Base-by-base conservation (phyloP, 2,113 vertebrate species). In the Tachuris rubrigastra region DNA sequence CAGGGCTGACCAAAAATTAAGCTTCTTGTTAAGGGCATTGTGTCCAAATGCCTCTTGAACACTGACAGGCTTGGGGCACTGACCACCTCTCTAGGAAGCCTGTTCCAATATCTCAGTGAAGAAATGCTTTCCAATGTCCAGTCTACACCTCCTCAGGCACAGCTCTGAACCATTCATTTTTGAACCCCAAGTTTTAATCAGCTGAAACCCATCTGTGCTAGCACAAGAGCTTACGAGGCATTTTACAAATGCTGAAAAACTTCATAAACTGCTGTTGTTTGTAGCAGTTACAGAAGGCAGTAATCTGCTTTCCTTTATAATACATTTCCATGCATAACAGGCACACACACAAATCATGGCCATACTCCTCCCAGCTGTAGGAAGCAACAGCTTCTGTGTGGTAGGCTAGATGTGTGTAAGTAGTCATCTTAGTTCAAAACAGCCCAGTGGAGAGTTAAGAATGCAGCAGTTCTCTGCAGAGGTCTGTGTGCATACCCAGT, bases 31-130 rank as follows among this genome's bases (percentile, higher is more conserved):
- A 71, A 63, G 6, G 28, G 18, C 41, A 56, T 3, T 35, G 22
- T 49, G 22, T 49, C 15, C 35, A 77, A 56, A 77, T 0, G 2
- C 12, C 41, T 41, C n/a, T n/a, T 39, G 55, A 69, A 46, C 52
- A 76, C 41, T 2, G 4, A 37, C 27, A 47, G 33, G 41, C 8
- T 3, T 9, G 25, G 19, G 49, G 11, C 42, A 71, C 3, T 0
- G 1, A 33, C n/a, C 27, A 37, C 35, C 35, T 42, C 41, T 56
- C 18, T 16, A 42, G 33, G 47, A 56, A 56, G 56, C 31, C 56
- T 77, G 49, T 77, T 42, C 7, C 31, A 90, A 42, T 71, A 27
- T 37, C 19, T 71, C 65, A 63, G 18, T 24, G 37, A 37, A 63
- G 10, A 77, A 25, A 73, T 25, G 6, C 17, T 67, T 78, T 52